These are phyloP conservation scores for Paradisaea rubra DNA, from an alignment of 2,113 vertebrate genomes.

Conservation along the genomic window DNA sequence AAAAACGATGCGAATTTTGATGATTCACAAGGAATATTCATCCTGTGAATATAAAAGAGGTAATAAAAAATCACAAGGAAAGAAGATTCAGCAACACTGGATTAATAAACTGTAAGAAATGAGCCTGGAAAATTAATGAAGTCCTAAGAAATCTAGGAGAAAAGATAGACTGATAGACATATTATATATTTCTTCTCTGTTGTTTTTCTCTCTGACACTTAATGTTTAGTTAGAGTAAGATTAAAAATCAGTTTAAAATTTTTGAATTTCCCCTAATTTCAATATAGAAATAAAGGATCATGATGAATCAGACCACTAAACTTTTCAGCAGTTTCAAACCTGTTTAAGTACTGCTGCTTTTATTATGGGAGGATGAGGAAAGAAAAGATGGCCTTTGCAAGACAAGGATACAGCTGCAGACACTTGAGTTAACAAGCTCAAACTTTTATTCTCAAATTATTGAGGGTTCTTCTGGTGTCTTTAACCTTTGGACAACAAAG, in stretches of 20 bases:
- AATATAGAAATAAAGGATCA: background rate
- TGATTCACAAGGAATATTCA: background rate
- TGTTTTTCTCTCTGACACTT: background rate
- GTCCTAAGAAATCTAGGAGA: conserved; percentile 1
- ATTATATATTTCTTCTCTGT: background rate
- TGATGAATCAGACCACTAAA: background rate
- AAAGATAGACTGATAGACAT: background rate
- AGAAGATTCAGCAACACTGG: background rate
- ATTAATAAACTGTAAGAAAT: conserved; percentile 30
- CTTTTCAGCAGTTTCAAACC: background rate
- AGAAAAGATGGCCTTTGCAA: background rate
- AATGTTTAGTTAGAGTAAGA: background rate
- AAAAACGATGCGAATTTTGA: conserved; percentile 2
- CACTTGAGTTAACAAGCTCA: background rate
- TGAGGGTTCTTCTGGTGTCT: background rate
- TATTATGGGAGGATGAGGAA: background rate
- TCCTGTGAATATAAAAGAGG: background rate
- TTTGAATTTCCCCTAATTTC: background rate
- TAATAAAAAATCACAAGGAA: background rate
- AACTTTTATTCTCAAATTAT: background rate
- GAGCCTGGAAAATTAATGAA: conserved; percentile 37
- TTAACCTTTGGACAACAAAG: background rate
- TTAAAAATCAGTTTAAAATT: background rate
- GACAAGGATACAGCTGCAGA: background rate
- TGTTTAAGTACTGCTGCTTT: background rate